Base-by-base conservation (phyloP, 1,140 invertebrate genomes). In the Euglossa dilemma region DNA sequence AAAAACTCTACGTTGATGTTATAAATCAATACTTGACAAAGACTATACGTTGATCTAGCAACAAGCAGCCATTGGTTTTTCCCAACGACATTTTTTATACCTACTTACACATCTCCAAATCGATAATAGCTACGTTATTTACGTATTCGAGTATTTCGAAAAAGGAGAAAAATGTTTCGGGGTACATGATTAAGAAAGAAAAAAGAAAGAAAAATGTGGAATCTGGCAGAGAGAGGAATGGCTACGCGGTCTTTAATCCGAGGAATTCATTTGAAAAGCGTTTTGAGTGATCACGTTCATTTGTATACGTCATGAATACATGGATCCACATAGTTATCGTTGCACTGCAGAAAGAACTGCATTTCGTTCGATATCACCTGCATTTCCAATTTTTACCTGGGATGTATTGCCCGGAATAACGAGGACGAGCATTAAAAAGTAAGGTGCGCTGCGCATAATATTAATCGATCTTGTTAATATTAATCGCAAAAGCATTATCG, bases 301-400 rank as follows among this genome's bases (percentile, higher is more conserved):
- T 71, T 50, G 54, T 61, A 56, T 56, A 52, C n/a, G 36, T 57
- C 43, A 43, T 69, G 76, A 69, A 79, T 79, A 71, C 52, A 28
- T 25, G 77, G n/a, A 79, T 79, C 25, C 52, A 71, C 77, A 50
- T 71, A 61, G n/a, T 79, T 71, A 79, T 79, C 77, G 77, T 56
- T 50, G 66, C 25, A 47, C 66, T 61, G 77, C 66, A 45, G 66
- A 54, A 70, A 70, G 77, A 50, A 71, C 77, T 79, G 77, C 66
- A 79, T 70, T 79, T 71, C 77, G 66, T 70, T 79, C 66, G 77
- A 79, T 79, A 70, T 50, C 67, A 79, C 52, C 54, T 79, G 52
- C 52, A 79, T 59, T 70, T 71, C 45, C 28, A 54, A 61, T 79
- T 59, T 63, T 20, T 61, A 18, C 25, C 25, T 63, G 18, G 45